phyloP scores from a whole-genome alignment of 92 coral and sea anemone species.

The Parazoanthus swiftii region DNA sequence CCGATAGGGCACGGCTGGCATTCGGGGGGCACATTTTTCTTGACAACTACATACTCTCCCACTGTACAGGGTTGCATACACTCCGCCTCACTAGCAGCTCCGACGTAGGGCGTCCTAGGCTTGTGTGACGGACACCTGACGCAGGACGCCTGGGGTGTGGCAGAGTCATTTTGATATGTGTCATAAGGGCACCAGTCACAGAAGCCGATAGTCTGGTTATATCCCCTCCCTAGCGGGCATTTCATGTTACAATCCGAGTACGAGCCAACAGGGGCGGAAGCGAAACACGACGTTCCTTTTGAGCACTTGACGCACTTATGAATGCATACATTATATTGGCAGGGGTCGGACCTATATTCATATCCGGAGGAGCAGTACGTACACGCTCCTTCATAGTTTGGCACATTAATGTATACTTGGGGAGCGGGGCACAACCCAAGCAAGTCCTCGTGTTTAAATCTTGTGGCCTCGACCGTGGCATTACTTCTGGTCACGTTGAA shows the following conservation, averaged over 20 bases:
- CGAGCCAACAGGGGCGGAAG: conserved; percentile 12
- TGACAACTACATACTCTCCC: conserved; percentile 30
- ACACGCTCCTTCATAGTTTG: not conserved
- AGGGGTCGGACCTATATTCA: not conserved
- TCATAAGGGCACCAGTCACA: conserved; percentile 43
- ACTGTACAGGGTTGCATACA: conserved; percentile 23
- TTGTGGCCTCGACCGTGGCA: conserved; percentile 2
- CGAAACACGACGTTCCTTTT: not conserved
- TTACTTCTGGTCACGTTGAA: conserved; percentile 8
- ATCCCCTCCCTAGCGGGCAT: conserved; percentile 39
- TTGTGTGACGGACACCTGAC: conserved; percentile 2
- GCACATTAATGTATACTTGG: not conserved
- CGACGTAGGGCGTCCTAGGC: conserved; percentile 20
- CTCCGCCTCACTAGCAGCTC: conserved; percentile 33
- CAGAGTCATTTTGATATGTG: conserved; percentile 18
- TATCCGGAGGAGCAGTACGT: conserved; percentile 33
- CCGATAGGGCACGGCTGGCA: conserved; percentile 28
- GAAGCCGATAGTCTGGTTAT: conserved; percentile 29
- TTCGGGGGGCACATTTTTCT: not conserved
- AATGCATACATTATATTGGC: not conserved
- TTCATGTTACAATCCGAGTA: conserved; percentile 30
- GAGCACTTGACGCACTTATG: conserved; percentile 27
- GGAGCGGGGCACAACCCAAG: conserved; percentile 9
- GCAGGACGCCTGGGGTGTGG: conserved; percentile 9
- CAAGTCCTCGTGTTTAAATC: conserved; percentile 1